These are phyloP conservation scores for Amblyopsis hoosieri DNA, from an alignment of 2,797 vertebrate species.

Conservation along the genomic window DNA sequence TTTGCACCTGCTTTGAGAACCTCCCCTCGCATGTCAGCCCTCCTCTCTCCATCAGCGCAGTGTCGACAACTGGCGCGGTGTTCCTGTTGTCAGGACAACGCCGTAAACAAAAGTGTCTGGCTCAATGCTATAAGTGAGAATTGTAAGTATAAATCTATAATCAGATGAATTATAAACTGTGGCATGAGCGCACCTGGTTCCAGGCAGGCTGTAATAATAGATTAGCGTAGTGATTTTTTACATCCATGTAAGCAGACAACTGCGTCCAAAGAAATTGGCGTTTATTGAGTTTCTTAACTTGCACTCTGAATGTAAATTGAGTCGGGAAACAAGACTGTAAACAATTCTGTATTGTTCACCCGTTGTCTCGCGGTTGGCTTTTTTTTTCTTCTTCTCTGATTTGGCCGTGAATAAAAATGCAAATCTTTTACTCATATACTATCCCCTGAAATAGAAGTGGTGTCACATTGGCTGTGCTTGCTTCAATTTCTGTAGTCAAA, in stretches of 20 bases:
- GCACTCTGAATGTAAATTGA: conserved; percentile 38
- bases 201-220: conserved; percentile 42
- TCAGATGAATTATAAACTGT: conserved; percentile 59
- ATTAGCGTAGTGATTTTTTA: conserved; percentile 50
- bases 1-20: conserved; percentile 68
- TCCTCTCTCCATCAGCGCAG: conserved; percentile 5
- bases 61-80: conserved; percentile 32
- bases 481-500: conserved; percentile 25
- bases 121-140: conserved; percentile 33
- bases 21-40: conserved; percentile 4
- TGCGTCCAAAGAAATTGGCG: conserved; percentile 27
- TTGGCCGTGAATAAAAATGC: conserved; percentile 29
- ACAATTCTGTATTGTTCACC: conserved; percentile 14
- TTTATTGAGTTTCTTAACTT: conserved; percentile 41
- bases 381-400: conserved; percentile 13
- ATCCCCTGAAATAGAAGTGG: conserved; percentile 21
- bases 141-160: conserved; percentile 52
- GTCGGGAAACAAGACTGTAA: conserved; percentile 36
- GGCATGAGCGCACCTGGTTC: conserved; percentile 55
- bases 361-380: conserved; percentile 18
- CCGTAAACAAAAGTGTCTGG: conserved; percentile 53
- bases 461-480: conserved; percentile 19
- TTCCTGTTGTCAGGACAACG: conserved; percentile 55
- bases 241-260: conserved; percentile 36
- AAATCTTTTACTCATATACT: conserved; percentile 6